Evolutionary conservation across 2,888 invertebrate species (phyloP), one percentile per base, ranked within the genome.

Genomic region (Microchrysa polita): DNA sequence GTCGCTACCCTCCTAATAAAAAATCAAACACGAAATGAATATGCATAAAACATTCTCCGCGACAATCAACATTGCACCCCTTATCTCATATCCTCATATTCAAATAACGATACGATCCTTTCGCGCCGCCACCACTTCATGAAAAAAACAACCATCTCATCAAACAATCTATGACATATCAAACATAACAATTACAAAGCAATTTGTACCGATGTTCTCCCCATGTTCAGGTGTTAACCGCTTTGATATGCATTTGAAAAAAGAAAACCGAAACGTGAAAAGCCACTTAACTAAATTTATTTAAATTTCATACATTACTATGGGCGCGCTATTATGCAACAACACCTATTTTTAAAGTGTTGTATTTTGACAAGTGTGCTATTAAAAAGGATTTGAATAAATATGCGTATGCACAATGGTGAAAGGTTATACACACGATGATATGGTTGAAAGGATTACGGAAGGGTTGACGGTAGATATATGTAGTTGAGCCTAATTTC

Each of bases 261-360:
- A 34, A 34, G 7, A 34, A 34, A 34, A 7, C n/a, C n/a, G n/a
- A n/a, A 7, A 34, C 27, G 27, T 34, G 27, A 34, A 34, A 7
- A 7, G 60, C 59, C 72, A 48, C 72, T 65, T 73, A 75, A 71
- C 55, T 73, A 74, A 74, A 74, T 75, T 75, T 75, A 75, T 75
- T 75, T 71, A 75, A 75, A 75, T 75, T 73, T 71, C 44, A 75
- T 63, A 7, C 27, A 52, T 63, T 57, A 57, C 57, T 55, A 55
- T 69, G 71, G 27, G 27, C 67, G 27, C 67, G 59, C 69, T 57
- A 57, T 69, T 69, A 55, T 69, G 71, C 71, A 53, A 40, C 22
- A 22, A 40, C 22, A 22, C 72, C 27, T 72, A 16, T 67, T 34
- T 23, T 34, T 34, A 34, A 2, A 34, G 27, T 34, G 27, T 7